A percentile compares a stretch with the other conserved stretches of the same genome.
Evolutionary conservation across 1,140 invertebrate species (phyloP).

Genomic region (Penaeus japonicus): DNA sequence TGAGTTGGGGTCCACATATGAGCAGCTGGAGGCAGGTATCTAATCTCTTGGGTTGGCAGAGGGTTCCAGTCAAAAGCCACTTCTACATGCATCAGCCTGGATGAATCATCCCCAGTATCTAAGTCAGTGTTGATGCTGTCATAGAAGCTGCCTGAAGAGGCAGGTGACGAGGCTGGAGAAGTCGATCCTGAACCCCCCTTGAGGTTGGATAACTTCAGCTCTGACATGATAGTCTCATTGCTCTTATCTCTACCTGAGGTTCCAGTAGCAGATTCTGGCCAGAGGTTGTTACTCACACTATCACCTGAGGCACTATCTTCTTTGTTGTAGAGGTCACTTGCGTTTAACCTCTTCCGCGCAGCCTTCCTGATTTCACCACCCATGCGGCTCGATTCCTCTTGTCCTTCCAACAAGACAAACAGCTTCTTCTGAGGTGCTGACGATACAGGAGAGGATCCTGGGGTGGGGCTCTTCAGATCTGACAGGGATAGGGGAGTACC

Average conservation of each 20-base stretch:
- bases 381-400: not conserved
- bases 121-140: conserved; percentile 41
- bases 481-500: conserved; percentile 19
- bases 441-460: not conserved
- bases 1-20: conserved; percentile 16
- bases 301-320: not conserved
- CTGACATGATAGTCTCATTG: not conserved
- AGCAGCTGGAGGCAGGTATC: conserved; percentile 15
- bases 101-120: not conserved
- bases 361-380: not conserved
- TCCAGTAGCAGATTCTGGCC: not conserved
- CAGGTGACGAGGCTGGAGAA: conserved; percentile 3
- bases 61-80: conserved; percentile 49
- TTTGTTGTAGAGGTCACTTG: not conserved
- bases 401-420: not conserved
- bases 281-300: not conserved
- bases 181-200: not conserved
- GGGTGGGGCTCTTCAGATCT: conserved; percentile 31
- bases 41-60: not conserved
- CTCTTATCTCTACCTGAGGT: not conserved
- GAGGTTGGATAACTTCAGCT: conserved; percentile 15
- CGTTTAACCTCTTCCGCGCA: not conserved
- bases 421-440: not conserved
- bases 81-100: conserved; percentile 40
- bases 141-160: conserved; percentile 30